Percentiles rank a stretch among this genome's conserved stretches.
phyloP scores from a whole-genome alignment of 2,888 invertebrate genomes.

The Mythimna albipuncta region DNA sequence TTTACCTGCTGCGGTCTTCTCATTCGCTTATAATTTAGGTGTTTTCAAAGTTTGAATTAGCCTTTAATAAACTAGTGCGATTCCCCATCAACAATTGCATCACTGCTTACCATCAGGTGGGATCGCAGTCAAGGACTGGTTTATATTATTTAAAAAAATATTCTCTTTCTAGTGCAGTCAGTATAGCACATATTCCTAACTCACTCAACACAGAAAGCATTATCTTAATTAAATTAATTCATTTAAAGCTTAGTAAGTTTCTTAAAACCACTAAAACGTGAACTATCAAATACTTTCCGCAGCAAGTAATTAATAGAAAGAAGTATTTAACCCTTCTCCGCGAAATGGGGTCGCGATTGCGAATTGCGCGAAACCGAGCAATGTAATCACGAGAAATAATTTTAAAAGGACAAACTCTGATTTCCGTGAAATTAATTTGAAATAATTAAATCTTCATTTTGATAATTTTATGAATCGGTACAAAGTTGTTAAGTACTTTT shows the following conservation, averaged over 20 bases:
- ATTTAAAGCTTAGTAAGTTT: constrained; percentile 1
- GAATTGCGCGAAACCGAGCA: too few relatives aligned
- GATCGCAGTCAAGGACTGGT: too few relatives aligned
- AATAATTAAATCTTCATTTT: constrained; percentile 26
- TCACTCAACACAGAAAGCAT: not conserved
- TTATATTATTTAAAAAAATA: too few relatives aligned
- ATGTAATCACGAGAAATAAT: constrained; percentile 59
- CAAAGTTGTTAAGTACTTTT: constrained; percentile 13
- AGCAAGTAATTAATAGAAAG: constrained; percentile 42
- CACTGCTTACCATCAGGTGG: too few relatives aligned
- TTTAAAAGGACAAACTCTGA: constrained; percentile 43
- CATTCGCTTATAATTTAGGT: too few relatives aligned
- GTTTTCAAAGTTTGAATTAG: too few relatives aligned
- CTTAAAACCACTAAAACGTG: constrained; percentile 30
- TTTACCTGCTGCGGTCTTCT: too few relatives aligned
- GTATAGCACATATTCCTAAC: not conserved
- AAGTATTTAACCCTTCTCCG: constrained; percentile 56
- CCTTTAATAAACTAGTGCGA: too few relatives aligned
- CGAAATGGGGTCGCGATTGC: constrained; percentile 29
- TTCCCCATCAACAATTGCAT: too few relatives aligned
- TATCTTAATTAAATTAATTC: not conserved
- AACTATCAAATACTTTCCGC: constrained; percentile 51
- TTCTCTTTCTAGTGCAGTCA: not conserved
- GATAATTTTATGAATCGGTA: constrained; percentile 20
- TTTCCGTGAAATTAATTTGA: constrained; percentile 39